Conservation (phyloP, 2,888 invertebrate species). For the Heteropelma amictum region DNA sequence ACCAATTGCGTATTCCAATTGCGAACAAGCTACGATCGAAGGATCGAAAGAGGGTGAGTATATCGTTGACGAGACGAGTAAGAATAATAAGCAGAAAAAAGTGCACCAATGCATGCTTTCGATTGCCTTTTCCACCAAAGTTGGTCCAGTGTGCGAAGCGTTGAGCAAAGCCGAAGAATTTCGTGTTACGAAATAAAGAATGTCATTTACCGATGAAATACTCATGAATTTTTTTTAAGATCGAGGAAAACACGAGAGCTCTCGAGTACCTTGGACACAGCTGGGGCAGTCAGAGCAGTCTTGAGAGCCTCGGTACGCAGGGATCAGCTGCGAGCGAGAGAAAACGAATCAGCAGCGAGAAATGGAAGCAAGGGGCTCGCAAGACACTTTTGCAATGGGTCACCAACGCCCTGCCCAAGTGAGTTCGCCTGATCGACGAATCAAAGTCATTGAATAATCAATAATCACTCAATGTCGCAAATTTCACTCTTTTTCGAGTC, state of each 20-base stretch:
- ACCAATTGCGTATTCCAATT: conserved; percentile 71
- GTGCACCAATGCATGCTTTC: conserved; percentile 39
- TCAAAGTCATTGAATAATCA: neutral
- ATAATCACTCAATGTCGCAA: neutral
- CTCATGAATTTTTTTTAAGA: conserved; percentile 83
- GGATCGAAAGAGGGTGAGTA: conserved; percentile 77
- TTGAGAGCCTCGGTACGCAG: conserved; percentile 88
- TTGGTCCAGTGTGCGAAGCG: too few species aligned
- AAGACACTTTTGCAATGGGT: conserved; percentile 97
- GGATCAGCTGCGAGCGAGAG: conserved; percentile 80
- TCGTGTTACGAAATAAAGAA: too few species aligned
- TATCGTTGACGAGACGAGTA: conserved; percentile 45
- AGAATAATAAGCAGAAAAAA: conserved; percentile 13
- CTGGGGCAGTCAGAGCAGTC: conserved; percentile 89
- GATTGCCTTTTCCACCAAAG: neutral
- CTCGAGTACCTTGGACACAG: conserved; percentile 91
- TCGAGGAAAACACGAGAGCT: conserved; percentile 95
- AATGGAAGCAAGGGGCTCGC: conserved; percentile 93
- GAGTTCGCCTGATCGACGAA: conserved; percentile 72
- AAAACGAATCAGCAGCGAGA: conserved; percentile 81
- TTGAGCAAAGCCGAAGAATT: too few species aligned
- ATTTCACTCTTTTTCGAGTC: neutral
- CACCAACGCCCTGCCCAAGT: conserved; percentile 92
- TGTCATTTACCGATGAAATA: too few species aligned
- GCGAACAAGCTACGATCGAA: conserved; percentile 78